These are phyloP conservation scores for Oligia fasciuncula DNA, from an alignment of 2,888 invertebrate genomes.

Conservation along the genomic window DNA sequence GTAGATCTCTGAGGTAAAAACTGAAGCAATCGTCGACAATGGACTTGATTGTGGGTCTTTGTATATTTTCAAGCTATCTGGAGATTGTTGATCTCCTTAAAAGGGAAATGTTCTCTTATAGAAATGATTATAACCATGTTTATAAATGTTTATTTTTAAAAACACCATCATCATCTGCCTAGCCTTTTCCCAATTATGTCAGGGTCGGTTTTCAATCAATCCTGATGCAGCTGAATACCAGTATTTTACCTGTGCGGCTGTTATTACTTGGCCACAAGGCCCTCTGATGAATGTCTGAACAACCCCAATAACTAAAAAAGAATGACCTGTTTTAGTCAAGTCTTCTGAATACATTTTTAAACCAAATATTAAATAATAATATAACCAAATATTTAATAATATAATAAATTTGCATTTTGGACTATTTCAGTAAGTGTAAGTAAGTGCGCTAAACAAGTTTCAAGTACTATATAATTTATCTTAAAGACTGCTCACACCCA, in stretches of 20 bases:
- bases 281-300: neutral
- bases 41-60: conserved; percentile 24
- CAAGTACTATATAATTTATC: neutral
- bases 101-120: conserved; percentile 3
- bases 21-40: conserved; percentile 44
- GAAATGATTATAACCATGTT: neutral
- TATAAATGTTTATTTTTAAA: too few relatives aligned
- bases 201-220: neutral
- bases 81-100: neutral
- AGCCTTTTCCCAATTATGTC: neutral
- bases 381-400: neutral
- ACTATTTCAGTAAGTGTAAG: neutral
- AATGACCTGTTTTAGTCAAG: neutral
- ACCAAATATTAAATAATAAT: neutral
- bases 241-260: too few relatives aligned
- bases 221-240: too few relatives aligned
- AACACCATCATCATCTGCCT: neutral
- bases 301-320: too few relatives aligned
- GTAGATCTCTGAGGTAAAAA: conserved; percentile 39
- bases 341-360: neutral
- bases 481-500: conserved; percentile 4
- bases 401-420: neutral
- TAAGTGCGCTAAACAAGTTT: conserved; percentile 4
- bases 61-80: conserved; percentile 36
- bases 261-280: neutral